A percentile compares a stretch with the other conserved stretches of the same genome.
Evolutionary conservation across 2,888 invertebrate genomes (phyloP).

Genomic region (Muschampia plurimacula): DNA sequence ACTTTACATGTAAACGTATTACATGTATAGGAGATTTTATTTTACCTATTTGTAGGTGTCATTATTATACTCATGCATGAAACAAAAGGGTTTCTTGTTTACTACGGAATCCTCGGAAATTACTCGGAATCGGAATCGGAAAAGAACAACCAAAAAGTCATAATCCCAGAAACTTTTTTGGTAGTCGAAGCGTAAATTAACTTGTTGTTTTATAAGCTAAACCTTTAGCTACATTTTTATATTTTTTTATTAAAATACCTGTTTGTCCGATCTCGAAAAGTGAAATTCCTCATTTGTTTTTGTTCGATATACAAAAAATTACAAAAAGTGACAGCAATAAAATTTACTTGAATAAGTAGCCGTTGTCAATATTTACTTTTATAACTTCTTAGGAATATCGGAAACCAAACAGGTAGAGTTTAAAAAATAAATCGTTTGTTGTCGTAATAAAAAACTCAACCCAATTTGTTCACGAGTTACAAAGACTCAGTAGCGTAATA

Average conservation of each 20-base stretch:
- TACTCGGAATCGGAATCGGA: too few relatives aligned
- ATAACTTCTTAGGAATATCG: conserved; percentile 20
- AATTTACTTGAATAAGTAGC: background rate
- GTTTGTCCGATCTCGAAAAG: background rate
- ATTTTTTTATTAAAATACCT: background rate
- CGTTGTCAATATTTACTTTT: conserved; percentile 19
- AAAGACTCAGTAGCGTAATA: conserved; percentile 44
- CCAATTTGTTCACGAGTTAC: conserved; percentile 44
- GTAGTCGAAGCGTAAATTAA: too few relatives aligned
- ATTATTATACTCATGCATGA: too few relatives aligned
- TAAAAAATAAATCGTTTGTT: conserved; percentile 29
- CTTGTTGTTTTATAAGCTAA: too few relatives aligned
- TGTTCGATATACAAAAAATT: background rate
- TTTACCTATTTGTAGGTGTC: too few relatives aligned
- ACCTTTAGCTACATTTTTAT: background rate
- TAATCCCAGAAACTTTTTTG: too few relatives aligned
- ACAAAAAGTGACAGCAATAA: background rate
- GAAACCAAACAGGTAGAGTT: conserved; percentile 16
- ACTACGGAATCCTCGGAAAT: too few relatives aligned
- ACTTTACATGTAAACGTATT: too few relatives aligned
- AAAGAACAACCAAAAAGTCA: too few relatives aligned
- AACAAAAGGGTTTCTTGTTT: too few relatives aligned
- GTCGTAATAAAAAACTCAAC: conserved; percentile 36
- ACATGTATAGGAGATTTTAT: too few relatives aligned
- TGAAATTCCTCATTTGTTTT: background rate